Evolutionary conservation across 2,113 vertebrate species (phyloP), one percentile per base, ranked within the genome.

Genomic region (Arenaria interpres): DNA sequence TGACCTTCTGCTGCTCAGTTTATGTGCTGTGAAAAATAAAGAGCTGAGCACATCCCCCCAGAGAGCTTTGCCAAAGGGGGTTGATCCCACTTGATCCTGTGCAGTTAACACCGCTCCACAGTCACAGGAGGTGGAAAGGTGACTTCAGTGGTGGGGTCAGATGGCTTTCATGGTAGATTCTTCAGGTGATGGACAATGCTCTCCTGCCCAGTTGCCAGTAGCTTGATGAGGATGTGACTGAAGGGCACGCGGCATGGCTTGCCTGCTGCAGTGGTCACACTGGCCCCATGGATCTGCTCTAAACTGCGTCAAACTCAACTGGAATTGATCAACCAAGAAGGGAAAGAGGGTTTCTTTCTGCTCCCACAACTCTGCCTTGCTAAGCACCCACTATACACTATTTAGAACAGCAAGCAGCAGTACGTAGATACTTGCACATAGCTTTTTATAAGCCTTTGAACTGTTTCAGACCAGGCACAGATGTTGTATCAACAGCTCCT

Each of bases 1-100:
- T 93, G 86, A 93, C 92, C 92, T 95, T 93, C 56, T 1, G 0
- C 3, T 37, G 73, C 57, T 18, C 22, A 3, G 48, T 90, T 92
- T 84, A 78, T 92, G 94, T 6, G 10, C 96, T 91, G 90, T 80
- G 92, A 69, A 77, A 91, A 83, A 66, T 56, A 66, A 87, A 91
- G 77, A 68, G 94, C 87, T 41, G 66, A 91, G 77, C 84, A 6
- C 35, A 1, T 71, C 68, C 63, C 60, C 60, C 7, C 0, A 23
- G 27, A 33, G 66, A 85, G 81, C 75, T 41, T 20, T 48, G 82
- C 72, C 25, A 27, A 39, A 14, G 6, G 14, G 82, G 41, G n/a
- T 4, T 18, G 79, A 24, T 74, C 82, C 88, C 28, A 12, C 50
- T 73, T 5, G 0, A 17, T 67, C 51, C 67, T n/a, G 0, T 4